Conservation (phyloP, 2,888 invertebrate genomes). For the Dastarcus helophoroides region DNA sequence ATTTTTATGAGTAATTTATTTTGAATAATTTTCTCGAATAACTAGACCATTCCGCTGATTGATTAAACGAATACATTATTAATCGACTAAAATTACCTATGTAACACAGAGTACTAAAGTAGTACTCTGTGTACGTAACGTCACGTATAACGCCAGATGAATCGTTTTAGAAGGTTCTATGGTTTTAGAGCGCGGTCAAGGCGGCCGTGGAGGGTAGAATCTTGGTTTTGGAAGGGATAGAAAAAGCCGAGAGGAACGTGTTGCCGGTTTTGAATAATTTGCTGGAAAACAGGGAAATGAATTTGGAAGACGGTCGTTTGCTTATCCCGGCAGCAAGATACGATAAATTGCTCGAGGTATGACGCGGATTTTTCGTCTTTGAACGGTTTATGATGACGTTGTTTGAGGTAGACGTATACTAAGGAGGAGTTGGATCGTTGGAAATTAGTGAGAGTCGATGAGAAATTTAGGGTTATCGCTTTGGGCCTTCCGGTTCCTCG, state of each 20-base stretch:
- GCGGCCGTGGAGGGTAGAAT: constrained; percentile 84
- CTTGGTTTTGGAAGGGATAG: constrained; percentile 87
- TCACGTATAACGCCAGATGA: too few relatives aligned
- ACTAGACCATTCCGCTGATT: too few relatives aligned
- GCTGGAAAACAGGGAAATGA: constrained; percentile 96
- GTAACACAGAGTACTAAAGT: too few relatives aligned
- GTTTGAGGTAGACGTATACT: constrained; percentile 56
- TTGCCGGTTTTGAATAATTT: constrained; percentile 92
- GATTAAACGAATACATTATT: too few relatives aligned
- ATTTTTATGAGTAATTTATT: too few relatives aligned
- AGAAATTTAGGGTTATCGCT: constrained; percentile 86
- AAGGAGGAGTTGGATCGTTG: constrained; percentile 67
- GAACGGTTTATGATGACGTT: constrained; percentile 7
- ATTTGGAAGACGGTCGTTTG: constrained; percentile 92
- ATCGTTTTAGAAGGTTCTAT: too few relatives aligned
- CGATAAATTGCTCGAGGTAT: constrained; percentile 75
- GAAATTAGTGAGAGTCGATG: constrained; percentile 85
- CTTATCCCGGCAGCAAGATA: constrained; percentile 81
- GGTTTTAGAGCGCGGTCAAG: constrained; percentile 72
- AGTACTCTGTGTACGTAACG: too few relatives aligned
- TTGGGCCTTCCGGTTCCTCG: constrained; percentile 80
- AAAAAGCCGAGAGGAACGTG: constrained; percentile 95
- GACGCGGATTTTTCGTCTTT: constrained; percentile 6
- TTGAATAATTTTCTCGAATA: too few relatives aligned
- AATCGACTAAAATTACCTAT: too few relatives aligned